A percentile compares a stretch with the other conserved stretches of the same genome.
phyloP scores from a whole-genome alignment of 2,888 invertebrate species.

The Caenorhabditis plicata region DNA sequence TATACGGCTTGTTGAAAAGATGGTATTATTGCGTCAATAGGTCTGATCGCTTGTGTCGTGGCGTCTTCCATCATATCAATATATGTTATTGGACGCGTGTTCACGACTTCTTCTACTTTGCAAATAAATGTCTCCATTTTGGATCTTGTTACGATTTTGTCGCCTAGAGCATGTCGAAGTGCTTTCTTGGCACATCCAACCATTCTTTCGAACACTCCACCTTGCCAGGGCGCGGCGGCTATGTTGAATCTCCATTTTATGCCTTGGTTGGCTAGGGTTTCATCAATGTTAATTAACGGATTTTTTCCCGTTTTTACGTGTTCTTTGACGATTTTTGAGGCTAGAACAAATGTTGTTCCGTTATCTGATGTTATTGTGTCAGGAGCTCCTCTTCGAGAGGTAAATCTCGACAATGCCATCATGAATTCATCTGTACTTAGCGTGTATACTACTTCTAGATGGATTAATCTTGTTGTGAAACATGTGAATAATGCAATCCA shows the following conservation, averaged over 20 bases:
- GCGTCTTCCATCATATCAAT: neutral
- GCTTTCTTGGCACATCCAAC: neutral
- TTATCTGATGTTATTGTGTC: slow-evolving; percentile 9
- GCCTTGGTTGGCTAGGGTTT: neutral
- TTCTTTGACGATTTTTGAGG: slow-evolving; percentile 2
- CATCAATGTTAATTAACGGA: too few species aligned
- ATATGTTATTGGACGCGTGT: neutral
- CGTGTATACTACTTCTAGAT: slow-evolving; percentile 2
- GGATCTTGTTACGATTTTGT: neutral
- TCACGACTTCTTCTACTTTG: neutral
- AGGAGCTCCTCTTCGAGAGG: slow-evolving; percentile 6
- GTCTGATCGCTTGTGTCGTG: neutral
- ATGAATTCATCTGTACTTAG: slow-evolving; percentile 8
- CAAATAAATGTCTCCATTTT: neutral
- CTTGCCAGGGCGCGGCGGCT: slow-evolving; percentile 3
- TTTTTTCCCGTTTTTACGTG: too few species aligned
- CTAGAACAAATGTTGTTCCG: slow-evolving; percentile 5
- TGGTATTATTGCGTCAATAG: neutral
- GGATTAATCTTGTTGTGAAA: slow-evolving; percentile 6
- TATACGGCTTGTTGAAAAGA: neutral
- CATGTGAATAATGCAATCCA: slow-evolving; percentile 17
- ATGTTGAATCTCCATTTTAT: slow-evolving; percentile 1
- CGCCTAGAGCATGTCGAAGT: neutral
- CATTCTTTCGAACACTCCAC: slow-evolving; percentile 5
- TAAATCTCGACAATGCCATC: slow-evolving; percentile 6